phyloP scores from a whole-genome alignment of 2,113 vertebrate genomes.

The Pluvianellus socialis region DNA sequence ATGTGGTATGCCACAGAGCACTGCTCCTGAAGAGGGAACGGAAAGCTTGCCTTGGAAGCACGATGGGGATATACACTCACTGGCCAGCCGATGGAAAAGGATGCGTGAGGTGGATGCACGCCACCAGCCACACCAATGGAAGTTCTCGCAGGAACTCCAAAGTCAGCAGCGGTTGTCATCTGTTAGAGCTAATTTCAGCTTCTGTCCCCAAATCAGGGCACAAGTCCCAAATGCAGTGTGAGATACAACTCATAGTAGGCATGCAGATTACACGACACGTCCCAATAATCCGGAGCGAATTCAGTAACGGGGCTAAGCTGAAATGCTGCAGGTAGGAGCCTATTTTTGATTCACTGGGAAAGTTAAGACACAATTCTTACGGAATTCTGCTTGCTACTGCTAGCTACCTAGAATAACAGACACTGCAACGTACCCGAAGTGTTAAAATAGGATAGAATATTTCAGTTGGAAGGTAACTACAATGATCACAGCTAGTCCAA shows the following conservation, averaged over 20 bases:
- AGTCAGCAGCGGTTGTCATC: neutral
- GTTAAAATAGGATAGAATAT: neutral
- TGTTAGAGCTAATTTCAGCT: neutral
- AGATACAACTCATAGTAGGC: neutral
- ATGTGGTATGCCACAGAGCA: neutral
- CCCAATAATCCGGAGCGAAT: neutral
- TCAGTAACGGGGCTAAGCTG: neutral
- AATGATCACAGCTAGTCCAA: neutral
- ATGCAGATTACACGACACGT: neutral
- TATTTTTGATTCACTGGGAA: neutral
- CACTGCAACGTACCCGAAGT: neutral
- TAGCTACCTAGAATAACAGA: neutral
- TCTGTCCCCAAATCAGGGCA: neutral
- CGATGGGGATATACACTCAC: neutral
- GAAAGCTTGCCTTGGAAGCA: neutral
- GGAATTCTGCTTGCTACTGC: neutral
- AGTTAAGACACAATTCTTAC: neutral
- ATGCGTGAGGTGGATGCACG: fast-evolving
- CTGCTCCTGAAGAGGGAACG: fast-evolving
- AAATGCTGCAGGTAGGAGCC: neutral
- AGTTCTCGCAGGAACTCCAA: neutral
- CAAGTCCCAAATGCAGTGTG: neutral
- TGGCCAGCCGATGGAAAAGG: neutral
- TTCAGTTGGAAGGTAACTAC: neutral
- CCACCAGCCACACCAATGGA: neutral